phyloP scores from a whole-genome alignment of 64 coral and sea anemone genomes.

The Acropora tenuis region DNA sequence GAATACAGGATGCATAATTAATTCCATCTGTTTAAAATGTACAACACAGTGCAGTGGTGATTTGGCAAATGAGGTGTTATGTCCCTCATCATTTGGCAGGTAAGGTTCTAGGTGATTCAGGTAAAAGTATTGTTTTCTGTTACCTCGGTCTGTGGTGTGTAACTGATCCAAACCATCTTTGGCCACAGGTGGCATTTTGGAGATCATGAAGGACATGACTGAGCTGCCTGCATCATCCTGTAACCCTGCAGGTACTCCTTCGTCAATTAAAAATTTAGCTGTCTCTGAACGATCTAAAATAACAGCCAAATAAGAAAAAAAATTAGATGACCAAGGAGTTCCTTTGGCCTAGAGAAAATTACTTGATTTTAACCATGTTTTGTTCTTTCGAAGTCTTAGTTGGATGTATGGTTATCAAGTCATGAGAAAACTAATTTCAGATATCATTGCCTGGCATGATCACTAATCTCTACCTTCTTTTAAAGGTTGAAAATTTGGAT shows the following conservation, averaged over 20 bases:
- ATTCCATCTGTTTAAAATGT: constrained; percentile 90
- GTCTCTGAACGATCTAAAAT: constrained; percentile 93
- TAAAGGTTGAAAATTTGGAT: too few relatives aligned
- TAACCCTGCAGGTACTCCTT: constrained; percentile 74
- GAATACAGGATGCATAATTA: constrained; percentile 98
- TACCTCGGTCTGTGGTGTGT: constrained; percentile 88
- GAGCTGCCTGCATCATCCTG: constrained; percentile 76
- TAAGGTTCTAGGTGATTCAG: constrained; percentile 89
- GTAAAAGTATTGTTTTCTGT: constrained; percentile 96
- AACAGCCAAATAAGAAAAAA: too few relatives aligned
- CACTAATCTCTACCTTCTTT: too few relatives aligned
- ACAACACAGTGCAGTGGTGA: constrained; percentile 87
- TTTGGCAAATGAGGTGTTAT: constrained; percentile 17
- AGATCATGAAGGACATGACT: constrained; percentile 95
- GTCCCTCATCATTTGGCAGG: constrained; percentile 30
- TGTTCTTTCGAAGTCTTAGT: too few relatives aligned
- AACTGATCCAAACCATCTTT: constrained; percentile 97
- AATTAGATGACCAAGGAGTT: neutral
- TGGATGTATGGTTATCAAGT: too few relatives aligned
- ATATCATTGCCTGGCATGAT: too few relatives aligned
- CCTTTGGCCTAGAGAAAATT: neutral
- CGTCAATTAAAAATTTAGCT: constrained; percentile 84
- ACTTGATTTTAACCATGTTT: too few relatives aligned
- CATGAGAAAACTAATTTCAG: too few relatives aligned
- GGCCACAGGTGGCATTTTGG: constrained; percentile 98